Evolutionary conservation across 1,140 invertebrate species (phyloP).

Genomic region (Procambarus clarkii): DNA sequence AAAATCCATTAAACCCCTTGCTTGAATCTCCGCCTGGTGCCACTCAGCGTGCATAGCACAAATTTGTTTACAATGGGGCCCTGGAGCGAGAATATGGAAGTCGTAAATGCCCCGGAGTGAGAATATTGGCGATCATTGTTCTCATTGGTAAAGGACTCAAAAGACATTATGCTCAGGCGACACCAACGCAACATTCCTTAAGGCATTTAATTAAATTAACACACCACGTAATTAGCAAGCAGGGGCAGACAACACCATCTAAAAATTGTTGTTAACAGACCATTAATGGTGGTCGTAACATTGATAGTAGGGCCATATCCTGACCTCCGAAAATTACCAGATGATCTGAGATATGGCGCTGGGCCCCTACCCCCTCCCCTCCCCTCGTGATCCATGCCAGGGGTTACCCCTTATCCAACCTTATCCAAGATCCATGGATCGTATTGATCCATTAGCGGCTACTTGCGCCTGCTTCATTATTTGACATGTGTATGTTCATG

Average conservation of each 20-base stretch:
- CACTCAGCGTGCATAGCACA: not conserved
- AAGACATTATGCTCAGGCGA: too few relatives aligned
- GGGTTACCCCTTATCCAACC: too few relatives aligned
- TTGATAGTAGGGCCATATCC: constrained; percentile 14
- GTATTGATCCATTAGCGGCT: too few relatives aligned
- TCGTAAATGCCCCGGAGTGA: too few relatives aligned
- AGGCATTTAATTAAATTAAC: constrained; percentile 9
- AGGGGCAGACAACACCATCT: not conserved
- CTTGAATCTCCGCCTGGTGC: not conserved
- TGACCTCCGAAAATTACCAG: not conserved
- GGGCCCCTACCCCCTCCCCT: too few relatives aligned
- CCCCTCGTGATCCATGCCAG: too few relatives aligned
- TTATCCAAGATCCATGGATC: too few relatives aligned
- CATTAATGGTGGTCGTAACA: not conserved
- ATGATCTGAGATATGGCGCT: not conserved
- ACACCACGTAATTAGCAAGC: constrained; percentile 11
- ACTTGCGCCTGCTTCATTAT: too few relatives aligned
- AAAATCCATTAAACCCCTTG: not conserved
- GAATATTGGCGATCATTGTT: too few relatives aligned
- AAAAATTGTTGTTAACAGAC: constrained; percentile 13
- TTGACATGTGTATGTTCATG: too few relatives aligned
- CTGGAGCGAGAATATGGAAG: not conserved
- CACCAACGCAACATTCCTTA: not conserved
- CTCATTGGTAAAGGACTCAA: too few relatives aligned
- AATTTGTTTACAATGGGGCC: not conserved